A percentile compares a stretch with the other conserved stretches of the same genome.
phyloP scores from a whole-genome alignment of 2,797 vertebrate genomes.

The Huso huso region DNA sequence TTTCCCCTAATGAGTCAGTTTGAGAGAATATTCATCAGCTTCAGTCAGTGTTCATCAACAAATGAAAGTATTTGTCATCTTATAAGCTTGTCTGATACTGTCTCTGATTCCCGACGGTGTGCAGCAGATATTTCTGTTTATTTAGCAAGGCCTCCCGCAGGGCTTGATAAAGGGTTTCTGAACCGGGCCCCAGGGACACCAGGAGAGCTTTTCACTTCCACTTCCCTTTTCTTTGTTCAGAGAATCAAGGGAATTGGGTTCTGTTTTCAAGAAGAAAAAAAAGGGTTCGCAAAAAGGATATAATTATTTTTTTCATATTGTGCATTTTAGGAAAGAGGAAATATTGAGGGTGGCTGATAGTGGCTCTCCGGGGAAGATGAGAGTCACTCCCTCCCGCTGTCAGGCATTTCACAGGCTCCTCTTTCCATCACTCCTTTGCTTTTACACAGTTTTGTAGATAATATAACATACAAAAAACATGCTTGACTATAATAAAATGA shows the following conservation, averaged over 20 bases:
- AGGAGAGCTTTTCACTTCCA: constrained; percentile 57
- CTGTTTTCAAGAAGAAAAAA: constrained; percentile 23
- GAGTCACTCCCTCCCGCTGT: constrained; percentile 30
- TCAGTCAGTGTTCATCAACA: no score
- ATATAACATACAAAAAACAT: no score
- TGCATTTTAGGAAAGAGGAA: constrained; percentile 41
- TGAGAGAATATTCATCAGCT: no score
- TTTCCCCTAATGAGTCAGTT: no score
- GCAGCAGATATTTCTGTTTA: background rate
- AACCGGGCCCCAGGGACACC: constrained; percentile 49
- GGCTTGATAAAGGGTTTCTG: constrained; percentile 43
- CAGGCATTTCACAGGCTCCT: constrained; percentile 6
- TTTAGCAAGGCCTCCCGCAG: constrained; percentile 21
- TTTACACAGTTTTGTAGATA: no score
- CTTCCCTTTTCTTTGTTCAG: constrained; percentile 66
- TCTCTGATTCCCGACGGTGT: no score
- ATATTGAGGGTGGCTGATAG: constrained; percentile 28
- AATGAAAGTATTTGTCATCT: no score
- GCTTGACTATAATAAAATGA: no score
- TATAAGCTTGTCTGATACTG: no score
- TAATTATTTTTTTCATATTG: constrained; percentile 30
- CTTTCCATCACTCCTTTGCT: background rate
- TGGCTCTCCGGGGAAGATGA: constrained; percentile 20
- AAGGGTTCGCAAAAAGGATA: constrained; percentile 18
- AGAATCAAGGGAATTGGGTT: constrained; percentile 41